Evolutionary conservation across 2,797 vertebrate genomes (phyloP), one percentile per base, ranked within the genome.

Genomic region (Phoebastria nigripes): DNA sequence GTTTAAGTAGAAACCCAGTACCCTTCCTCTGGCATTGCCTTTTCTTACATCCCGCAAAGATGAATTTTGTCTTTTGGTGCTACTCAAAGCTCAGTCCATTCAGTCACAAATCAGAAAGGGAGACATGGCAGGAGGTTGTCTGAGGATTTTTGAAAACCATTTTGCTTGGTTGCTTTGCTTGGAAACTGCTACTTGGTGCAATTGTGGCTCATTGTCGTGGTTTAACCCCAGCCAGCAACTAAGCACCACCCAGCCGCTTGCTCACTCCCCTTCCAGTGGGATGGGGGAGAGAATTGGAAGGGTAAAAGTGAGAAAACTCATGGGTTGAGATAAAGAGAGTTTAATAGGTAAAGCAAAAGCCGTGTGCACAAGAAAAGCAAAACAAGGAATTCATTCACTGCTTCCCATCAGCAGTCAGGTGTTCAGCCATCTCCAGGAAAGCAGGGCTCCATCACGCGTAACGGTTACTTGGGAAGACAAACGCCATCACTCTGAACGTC

Each of bases 61-160:
- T 44, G 79, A 56, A 73, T 90, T 89, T 76, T 88, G 37, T 52
- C 41, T 74, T 86, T 59, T 39, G n/a, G 15, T 66, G 56, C 55
- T 66, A 42, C 47, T 66, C 33, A 88, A 70, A 87, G 16, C 35
- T 81, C 61, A 78, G 37, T 82, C n/a, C 51, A 56, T 47, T 52
- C 58, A 58, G 47, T 52, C 69, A 77, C n/a, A 67, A 77, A 83
- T 74, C 47, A 71, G 33, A 52, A 92, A 61, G 11, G 12, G 66
- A 87, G 41, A 54, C 2, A 4, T 18, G 10, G 35, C 33, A 74
- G 17, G 35, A 47, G 22, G 4, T 19, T 59, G 9, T 20, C 70
- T 73, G 29, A 28, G 19, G 42, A 82, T 42, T 92, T 86, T 61
- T 77, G 55, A 49, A 89, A 92, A 58, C 3, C 3, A 15, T 31